A percentile compares a stretch with the other conserved stretches of the same genome.
Conservation (phyloP, 2,797 vertebrate species). For the Threskiornis aethiopicus region DNA sequence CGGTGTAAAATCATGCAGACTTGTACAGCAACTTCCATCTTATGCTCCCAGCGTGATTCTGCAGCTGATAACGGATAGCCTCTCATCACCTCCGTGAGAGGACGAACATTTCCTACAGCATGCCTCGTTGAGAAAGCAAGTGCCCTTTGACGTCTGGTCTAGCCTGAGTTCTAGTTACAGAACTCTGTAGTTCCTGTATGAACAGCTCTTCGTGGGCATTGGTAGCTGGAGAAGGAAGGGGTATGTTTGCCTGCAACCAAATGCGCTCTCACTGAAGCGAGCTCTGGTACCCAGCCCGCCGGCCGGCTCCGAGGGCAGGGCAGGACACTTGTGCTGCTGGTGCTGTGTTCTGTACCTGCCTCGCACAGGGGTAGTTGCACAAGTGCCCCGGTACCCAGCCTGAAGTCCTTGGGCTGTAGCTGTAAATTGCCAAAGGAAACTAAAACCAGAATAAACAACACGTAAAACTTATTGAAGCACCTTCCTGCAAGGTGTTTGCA, state of each 20-base stretch:
- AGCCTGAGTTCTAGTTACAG: not conserved
- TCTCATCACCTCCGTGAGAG: not conserved
- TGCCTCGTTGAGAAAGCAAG: not conserved
- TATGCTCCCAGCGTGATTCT: not conserved
- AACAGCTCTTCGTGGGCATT: not conserved
- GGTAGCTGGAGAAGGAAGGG: not conserved
- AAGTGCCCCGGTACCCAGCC: not conserved
- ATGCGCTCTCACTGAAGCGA: rapidly evolving
- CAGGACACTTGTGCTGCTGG: not conserved
- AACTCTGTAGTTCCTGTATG: not conserved
- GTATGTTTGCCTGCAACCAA: not conserved
- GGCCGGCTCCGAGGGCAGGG: not conserved
- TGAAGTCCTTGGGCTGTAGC: not conserved
- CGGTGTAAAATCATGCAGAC: not conserved
- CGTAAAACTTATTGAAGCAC: not conserved
- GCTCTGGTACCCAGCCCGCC: not conserved
- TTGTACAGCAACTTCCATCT: not conserved
- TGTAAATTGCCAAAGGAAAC: not conserved
- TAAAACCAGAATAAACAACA: not conserved
- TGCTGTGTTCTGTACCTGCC: not conserved
- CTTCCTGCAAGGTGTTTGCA: not conserved
- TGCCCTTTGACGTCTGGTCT: rapidly evolving
- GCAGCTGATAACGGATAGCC: not conserved
- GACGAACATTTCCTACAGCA: rapidly evolving
- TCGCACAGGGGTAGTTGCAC: not conserved